Base-by-base conservation (phyloP, 1,140 invertebrate genomes). In the Lasioglossum albipes region DNA sequence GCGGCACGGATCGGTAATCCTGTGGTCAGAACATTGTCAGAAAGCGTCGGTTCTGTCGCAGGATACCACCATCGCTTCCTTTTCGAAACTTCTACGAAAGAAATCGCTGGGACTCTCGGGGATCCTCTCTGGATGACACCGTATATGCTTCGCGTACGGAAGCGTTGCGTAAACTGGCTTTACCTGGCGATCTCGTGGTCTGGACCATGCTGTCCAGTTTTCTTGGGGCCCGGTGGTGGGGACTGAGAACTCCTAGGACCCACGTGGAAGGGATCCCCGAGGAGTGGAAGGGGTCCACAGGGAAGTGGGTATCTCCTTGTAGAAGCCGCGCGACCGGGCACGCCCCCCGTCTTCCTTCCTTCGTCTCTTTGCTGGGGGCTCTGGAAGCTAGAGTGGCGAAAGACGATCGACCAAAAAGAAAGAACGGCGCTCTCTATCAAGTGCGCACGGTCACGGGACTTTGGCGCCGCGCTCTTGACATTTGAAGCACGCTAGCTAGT, bases 131-230 rank as follows among this genome's bases (percentile, higher is more conserved):
- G 69, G 41, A 65, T 79, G 20, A 18, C 16, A 31, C 64, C 76
- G 80, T 80, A 84, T 84, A 75, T 89, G 87, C 86, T 89, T 89
- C 86, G 84, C 87, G 87, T 88, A 87, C 85, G 90, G 86, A 89
- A 90, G 91, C 90, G 89, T 91, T 91, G 89, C 90, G 90, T 91
- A 91, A 90, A 92, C 92, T 92, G 91, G 89, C 91, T 90, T 87
- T 85, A 89, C 86, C 86, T 90, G 85, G 65, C 77, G 84, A 92
- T 93, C 92, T 92, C 91, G 90, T 92, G 89, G 90, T 82, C 91
- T 93, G 92, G 92, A 93, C 92, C 92, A 93, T 81, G 92, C 91
- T 91, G 91, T 87, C 85, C 88, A 89, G 90, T 92, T 91, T 92
- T 92, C 91, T 91, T 91, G 22, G 81, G 87, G 83, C 81, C 75